Conservation (phyloP, 2,113 vertebrate species). For the Cathartes aura region DNA sequence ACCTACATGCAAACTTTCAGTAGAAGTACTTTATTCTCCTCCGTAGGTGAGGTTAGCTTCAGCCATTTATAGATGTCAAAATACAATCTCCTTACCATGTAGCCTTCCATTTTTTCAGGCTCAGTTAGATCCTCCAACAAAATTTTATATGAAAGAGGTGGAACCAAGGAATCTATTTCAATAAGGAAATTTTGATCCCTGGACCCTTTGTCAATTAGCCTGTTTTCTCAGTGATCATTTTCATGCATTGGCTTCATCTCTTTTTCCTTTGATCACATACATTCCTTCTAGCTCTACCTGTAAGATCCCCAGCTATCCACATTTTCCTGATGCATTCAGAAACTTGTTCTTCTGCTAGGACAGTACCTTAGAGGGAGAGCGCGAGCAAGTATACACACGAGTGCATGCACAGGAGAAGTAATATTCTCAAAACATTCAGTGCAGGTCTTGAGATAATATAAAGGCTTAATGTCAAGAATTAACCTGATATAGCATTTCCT, state of each 20-base stretch:
- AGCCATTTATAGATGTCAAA: neutral
- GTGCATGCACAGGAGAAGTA: neutral
- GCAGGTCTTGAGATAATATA: neutral
- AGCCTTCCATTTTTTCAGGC: neutral
- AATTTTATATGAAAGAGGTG: neutral
- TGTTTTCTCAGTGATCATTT: neutral
- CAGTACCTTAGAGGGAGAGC: neutral
- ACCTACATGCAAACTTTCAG: neutral
- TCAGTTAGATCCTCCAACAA: neutral
- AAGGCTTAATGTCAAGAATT: neutral
- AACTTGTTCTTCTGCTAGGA: neutral
- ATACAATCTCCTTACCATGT: neutral
- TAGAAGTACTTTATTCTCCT: neutral
- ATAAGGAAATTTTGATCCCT: neutral
- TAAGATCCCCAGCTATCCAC: neutral
- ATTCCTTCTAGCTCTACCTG: neutral
- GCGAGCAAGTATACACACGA: accelerated
- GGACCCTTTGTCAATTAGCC: neutral
- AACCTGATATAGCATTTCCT: neutral
- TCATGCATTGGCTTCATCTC: neutral
- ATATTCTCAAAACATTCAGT: neutral
- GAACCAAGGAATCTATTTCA: neutral
- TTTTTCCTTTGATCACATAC: neutral
- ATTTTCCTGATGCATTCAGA: neutral
- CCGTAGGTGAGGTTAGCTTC: neutral